Base-by-base conservation (phyloP, 2,113 vertebrate genomes). In the Hepsetus odoe region DNA sequence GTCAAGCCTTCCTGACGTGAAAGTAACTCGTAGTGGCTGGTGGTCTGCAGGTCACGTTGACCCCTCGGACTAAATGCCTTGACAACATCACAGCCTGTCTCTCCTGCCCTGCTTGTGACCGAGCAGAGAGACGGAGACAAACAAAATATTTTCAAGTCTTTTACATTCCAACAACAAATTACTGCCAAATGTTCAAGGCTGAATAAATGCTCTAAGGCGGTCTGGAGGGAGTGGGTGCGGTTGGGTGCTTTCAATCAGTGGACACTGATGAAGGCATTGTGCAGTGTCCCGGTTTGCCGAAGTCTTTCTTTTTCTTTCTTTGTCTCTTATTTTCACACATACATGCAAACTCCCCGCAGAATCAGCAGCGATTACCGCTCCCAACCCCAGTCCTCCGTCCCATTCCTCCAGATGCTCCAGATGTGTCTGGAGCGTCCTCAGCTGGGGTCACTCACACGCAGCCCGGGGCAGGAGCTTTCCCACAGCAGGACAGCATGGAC, bases 61-160 rank as follows among this genome's bases (percentile, higher is more conserved):
- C 79, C 79, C 28, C 66, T 77, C 83, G 66, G 74, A 53, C n/a
- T 84, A 82, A 77, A 78, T 84, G 80, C 76, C 73, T 74, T 40
- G 6, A 58, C 75, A 78, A 71, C 59, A 84, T 88, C 82, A 82
- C 33, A 71, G 83, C 84, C 55, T 74, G 13, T 64, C 66, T 65
- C 81, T 26, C 16, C 18, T 14, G 33, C 22, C 44, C 65, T 79
- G 28, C 14, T 40, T 62, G 7, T n/a, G 61, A 12, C 62, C 46
- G 55, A 44, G 14, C 7, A 33, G 33, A 16, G 56, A 74, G 22
- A 10, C n/a, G 12, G n/a, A 56, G 28, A 44, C 46, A 32, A 53
- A n/a, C n/a, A n/a, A n/a, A n/a, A n/a, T n/a, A n/a, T n/a, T n/a
- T n/a, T n/a, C n/a, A n/a, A 70, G 33, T 38, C 22, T 62, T 74